Evolutionary conservation across 1,140 invertebrate species (phyloP).

Genomic region (Spodoptera litura): DNA sequence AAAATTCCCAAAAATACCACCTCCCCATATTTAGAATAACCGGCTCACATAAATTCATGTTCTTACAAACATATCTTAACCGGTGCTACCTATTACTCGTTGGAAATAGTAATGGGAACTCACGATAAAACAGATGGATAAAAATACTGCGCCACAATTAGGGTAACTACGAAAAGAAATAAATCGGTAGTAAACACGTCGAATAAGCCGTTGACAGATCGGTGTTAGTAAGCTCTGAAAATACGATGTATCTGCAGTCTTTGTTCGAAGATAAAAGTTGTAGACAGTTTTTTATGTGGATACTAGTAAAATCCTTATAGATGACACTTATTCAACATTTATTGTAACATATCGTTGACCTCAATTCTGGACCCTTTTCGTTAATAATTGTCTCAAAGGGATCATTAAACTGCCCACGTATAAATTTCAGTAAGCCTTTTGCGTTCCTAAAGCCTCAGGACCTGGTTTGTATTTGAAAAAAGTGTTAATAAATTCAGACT

Average conservation of each 20-base stretch:
- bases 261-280: slow-evolving; percentile 28
- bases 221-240: slow-evolving; percentile 30
- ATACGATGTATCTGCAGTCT: slow-evolving; percentile 23
- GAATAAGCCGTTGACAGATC: slow-evolving; percentile 35
- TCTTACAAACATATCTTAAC: slow-evolving; percentile 1
- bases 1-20: neutral
- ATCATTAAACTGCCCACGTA: slow-evolving; percentile 55
- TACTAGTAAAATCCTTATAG: slow-evolving; percentile 43
- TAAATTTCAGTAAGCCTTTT: slow-evolving; percentile 58
- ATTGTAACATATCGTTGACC: slow-evolving; percentile 62
- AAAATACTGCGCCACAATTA: slow-evolving; percentile 36
- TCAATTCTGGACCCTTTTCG: slow-evolving; percentile 58
- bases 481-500: slow-evolving; percentile 4
- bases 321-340: slow-evolving; percentile 46
- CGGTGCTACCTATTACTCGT: slow-evolving; percentile 4
- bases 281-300: slow-evolving; percentile 43
- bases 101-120: slow-evolving; percentile 37
- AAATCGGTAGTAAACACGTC: slow-evolving; percentile 35
- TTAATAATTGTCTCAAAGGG: slow-evolving; percentile 54
- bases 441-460: slow-evolving; percentile 21
- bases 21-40: neutral
- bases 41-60: neutral
- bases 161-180: slow-evolving; percentile 36
- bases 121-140: slow-evolving; percentile 38
- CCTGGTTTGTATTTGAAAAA: neutral